A percentile compares a stretch with the other conserved stretches of the same genome.
These are phyloP conservation scores for Sigmodon hispidus DNA, from an alignment of 2,113 vertebrate genomes.

Conservation along the genomic window DNA sequence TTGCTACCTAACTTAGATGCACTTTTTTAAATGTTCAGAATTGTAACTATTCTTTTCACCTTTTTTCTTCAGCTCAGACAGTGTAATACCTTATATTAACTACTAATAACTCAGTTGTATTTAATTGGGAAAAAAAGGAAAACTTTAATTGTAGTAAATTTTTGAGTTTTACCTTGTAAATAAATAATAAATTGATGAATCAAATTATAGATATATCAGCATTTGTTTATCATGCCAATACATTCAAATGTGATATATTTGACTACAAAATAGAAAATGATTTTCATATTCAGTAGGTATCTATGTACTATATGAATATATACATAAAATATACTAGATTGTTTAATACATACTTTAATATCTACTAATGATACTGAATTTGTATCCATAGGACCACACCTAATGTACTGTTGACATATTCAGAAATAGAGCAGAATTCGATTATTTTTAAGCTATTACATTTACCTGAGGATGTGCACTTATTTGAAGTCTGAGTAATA, in stretches of 20 bases:
- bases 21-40: background rate
- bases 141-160: background rate
- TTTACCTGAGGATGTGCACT: background rate
- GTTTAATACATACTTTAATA: background rate
- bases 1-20: background rate
- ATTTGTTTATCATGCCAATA: background rate
- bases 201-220: background rate
- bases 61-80: background rate
- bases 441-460: background rate
- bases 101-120: background rate
- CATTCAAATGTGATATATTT: background rate
- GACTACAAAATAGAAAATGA: background rate
- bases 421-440: background rate
- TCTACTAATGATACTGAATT: background rate
- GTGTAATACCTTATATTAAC: background rate
- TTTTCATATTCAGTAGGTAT: background rate
- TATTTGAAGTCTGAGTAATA: background rate
- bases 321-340: background rate
- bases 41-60: background rate
- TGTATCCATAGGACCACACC: background rate
- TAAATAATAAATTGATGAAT: background rate
- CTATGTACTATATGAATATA: background rate
- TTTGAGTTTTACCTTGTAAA: background rate
- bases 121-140: background rate
- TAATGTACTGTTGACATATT: background rate